Percentiles rank a stretch among this genome's conserved stretches.
Conservation (phyloP, 2,113 vertebrate species). For the Alligator mississippiensis region DNA sequence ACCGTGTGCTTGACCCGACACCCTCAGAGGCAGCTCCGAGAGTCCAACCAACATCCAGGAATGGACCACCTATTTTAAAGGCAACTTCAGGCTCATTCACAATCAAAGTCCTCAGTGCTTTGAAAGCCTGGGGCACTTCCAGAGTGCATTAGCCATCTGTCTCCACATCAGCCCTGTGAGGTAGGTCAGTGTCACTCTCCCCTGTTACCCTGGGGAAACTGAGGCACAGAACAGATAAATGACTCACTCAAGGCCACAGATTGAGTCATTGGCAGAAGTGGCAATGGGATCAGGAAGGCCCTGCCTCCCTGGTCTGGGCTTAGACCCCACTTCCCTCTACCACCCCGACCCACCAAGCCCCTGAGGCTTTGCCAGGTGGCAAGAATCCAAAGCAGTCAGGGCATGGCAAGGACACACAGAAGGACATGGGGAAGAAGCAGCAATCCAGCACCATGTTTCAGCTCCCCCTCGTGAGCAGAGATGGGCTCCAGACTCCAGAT, state of each 20-base stretch:
- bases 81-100: neutral
- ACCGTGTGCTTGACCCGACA: rapidly evolving
- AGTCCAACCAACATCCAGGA: neutral
- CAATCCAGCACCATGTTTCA: neutral
- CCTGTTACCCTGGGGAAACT: slow-evolving; percentile 34
- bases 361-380: neutral
- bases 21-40: rapidly evolving
- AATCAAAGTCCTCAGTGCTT: neutral
- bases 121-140: neutral
- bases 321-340: neutral
- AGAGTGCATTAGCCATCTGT: neutral
- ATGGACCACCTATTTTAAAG: neutral
- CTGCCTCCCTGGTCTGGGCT: neutral
- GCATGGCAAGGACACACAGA: neutral
- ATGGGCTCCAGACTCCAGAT: neutral
- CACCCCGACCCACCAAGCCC: neutral
- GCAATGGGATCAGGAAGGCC: neutral
- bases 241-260: neutral
- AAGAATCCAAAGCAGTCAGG: neutral
- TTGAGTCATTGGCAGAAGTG: neutral
- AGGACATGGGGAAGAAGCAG: neutral
- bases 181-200: slow-evolving; percentile 13
- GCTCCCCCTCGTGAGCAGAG: neutral
- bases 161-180: slow-evolving; percentile 35
- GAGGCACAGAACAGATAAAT: slow-evolving; percentile 17